Percentiles rank a stretch among this genome's conserved stretches.
These are phyloP conservation scores for Melanotaenia nigrans DNA, from an alignment of 2,797 vertebrate genomes.

Conservation along the genomic window DNA sequence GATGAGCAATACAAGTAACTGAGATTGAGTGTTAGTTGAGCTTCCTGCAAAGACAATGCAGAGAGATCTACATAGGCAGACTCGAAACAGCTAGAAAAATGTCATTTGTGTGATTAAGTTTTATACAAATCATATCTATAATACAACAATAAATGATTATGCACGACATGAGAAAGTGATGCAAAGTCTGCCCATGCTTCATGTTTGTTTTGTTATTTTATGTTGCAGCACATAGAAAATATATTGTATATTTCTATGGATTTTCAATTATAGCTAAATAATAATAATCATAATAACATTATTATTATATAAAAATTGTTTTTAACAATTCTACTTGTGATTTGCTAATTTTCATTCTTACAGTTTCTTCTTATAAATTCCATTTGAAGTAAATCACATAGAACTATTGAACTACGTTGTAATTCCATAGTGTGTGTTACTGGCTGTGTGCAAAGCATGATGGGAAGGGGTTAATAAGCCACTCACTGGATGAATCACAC, in stretches of 20 bases:
- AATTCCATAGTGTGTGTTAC: constrained; percentile 63
- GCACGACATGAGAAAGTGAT: neutral
- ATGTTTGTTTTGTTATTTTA: neutral
- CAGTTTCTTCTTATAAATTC: constrained; percentile 56
- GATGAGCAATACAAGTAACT: constrained; percentile 81
- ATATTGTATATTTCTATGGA: constrained; percentile 41
- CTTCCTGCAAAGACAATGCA: constrained; percentile 39
- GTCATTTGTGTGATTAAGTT: neutral
- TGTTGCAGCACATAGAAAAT: constrained; percentile 47
- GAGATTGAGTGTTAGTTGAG: constrained; percentile 41
- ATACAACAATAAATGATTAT: neutral
- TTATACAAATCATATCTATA: neutral
- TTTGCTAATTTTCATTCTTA: neutral
- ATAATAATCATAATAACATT: too few species aligned
- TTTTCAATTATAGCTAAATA: neutral
- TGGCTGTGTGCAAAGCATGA: constrained; percentile 61
- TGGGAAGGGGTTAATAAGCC: constrained; percentile 76
- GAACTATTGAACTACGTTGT: constrained; percentile 45
- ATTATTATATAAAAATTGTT: too few species aligned
- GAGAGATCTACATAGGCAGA: constrained; percentile 61
- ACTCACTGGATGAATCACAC: constrained; percentile 99
- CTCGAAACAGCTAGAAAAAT: neutral
- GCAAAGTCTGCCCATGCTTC: constrained; percentile 44
- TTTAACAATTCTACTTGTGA: neutral
- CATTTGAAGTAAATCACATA: constrained; percentile 42